Percentiles rank a stretch among this genome's conserved stretches.
These are phyloP conservation scores for Xylota segnis DNA, from an alignment of 2,888 invertebrate species.

Conservation along the genomic window DNA sequence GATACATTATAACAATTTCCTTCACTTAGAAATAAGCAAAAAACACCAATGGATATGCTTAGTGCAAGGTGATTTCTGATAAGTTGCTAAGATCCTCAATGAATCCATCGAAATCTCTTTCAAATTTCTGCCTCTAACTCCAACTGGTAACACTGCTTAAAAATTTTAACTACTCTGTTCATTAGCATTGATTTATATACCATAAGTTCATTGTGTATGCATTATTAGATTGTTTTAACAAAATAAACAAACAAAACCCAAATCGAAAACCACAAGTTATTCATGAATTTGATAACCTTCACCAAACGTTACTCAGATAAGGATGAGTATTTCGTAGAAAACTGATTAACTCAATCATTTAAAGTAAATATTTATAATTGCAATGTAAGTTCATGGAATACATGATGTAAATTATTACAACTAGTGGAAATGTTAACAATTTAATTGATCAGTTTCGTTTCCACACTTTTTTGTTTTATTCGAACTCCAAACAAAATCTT, in stretches of 20 bases:
- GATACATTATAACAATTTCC: too few relatives aligned
- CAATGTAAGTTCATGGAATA: background rate
- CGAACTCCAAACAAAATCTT: background rate
- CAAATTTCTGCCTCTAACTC: too few relatives aligned
- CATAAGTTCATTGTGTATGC: background rate
- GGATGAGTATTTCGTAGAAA: slow-evolving; percentile 6
- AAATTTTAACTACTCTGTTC: background rate
- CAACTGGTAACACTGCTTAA: slow-evolving; percentile 7
- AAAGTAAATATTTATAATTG: background rate
- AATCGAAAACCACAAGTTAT: background rate
- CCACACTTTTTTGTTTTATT: background rate
- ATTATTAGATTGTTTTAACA: background rate
- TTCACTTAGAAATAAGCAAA: too few relatives aligned
- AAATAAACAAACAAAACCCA: background rate
- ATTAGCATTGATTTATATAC: background rate
- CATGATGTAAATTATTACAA: background rate
- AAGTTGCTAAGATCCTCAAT: too few relatives aligned
- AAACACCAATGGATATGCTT: too few relatives aligned
- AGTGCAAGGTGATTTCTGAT: too few relatives aligned
- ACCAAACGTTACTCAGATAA: slow-evolving; percentile 37
- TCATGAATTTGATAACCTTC: slow-evolving; percentile 33
- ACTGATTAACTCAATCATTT: slow-evolving; percentile 15
- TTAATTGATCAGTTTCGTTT: background rate
- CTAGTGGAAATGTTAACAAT: background rate
- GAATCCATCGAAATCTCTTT: too few relatives aligned